These are phyloP conservation scores for Cephalopterus ornatus DNA, from an alignment of 2,113 vertebrate genomes.

Conservation along the genomic window DNA sequence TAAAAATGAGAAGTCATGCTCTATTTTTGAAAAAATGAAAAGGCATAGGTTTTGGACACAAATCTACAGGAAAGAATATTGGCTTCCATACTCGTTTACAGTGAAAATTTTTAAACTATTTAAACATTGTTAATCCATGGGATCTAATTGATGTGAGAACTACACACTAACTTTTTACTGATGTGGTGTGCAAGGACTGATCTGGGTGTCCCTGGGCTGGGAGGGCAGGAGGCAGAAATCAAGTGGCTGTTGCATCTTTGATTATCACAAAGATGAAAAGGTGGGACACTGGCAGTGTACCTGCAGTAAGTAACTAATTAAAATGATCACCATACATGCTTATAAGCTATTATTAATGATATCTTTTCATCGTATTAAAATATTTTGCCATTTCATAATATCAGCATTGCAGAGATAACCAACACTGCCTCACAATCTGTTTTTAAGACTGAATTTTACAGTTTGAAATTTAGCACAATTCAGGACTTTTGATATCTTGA, in stretches of 20 bases:
- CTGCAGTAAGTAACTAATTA: constrained; percentile 8
- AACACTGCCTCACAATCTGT: neutral
- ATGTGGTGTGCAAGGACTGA: neutral
- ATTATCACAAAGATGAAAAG: neutral
- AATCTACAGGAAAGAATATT: neutral
- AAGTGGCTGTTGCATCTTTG: neutral
- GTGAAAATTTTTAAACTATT: neutral
- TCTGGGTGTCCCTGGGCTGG: neutral
- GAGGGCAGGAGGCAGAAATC: neutral
- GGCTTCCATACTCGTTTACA: neutral
- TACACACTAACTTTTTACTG: neutral
- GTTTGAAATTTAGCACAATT: neutral
- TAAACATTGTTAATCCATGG: neutral
- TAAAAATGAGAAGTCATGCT: neutral
- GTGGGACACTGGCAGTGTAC: neutral
- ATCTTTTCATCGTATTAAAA: neutral
- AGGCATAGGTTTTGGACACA: neutral
- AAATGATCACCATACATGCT: neutral
- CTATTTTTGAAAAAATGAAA: neutral
- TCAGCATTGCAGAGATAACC: neutral
- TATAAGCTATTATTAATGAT: neutral
- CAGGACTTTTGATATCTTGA: neutral
- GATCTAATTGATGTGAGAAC: neutral
- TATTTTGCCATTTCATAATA: constrained; percentile 20
- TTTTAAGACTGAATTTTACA: neutral